Evolutionary conservation across 2,797 vertebrate genomes (phyloP), one percentile per base, ranked within the genome.

Genomic region (Scleropages formosus): DNA sequence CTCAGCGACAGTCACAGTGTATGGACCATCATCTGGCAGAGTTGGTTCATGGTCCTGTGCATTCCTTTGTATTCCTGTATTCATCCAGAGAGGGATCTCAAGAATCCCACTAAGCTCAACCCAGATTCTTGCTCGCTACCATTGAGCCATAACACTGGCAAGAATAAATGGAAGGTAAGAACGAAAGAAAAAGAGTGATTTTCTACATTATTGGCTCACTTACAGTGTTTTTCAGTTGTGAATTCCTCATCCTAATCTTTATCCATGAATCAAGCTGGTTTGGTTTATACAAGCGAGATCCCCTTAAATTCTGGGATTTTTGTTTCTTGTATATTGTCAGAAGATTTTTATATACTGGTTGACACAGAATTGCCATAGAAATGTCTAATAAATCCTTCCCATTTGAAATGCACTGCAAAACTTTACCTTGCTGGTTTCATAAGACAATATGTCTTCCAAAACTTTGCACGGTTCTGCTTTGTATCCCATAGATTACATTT

Each of bases 1-100:
- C 44, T 20, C 47, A 16, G 60, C 68, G 53, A 60, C 61, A 56
- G 61, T 39, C 49, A 24, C 49, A 77, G 75, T 63, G 69, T 20
- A 8, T 65, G 47, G 44, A 65, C 49, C 62, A 51, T 77, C 31
- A 61, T 39, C 75, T 69, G 70, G 58, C 75, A 72, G 60, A 72
- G 69, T 13, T 72, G 75, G 72, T 58, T 71, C 20, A 8, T 13
- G 51, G 61, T 10, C 47, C 31, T 51, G 31, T 68, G 22, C 44
- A 47, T 39, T 46, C 66, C 66, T 68, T 49, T 68, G 46, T 49
- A 44, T 66, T 13, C 2, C 49, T 24, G 8, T 47, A 22, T 47
- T 68, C 66, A 13, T 47, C 39, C 49, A 47, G 64, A 22, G 39
- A 68, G 20, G 66, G 16, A 68, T 22, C 46, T 22, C 31, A 27